Conservation (phyloP, 2,888 invertebrate species). For the Bruchidius siliquastri region DNA sequence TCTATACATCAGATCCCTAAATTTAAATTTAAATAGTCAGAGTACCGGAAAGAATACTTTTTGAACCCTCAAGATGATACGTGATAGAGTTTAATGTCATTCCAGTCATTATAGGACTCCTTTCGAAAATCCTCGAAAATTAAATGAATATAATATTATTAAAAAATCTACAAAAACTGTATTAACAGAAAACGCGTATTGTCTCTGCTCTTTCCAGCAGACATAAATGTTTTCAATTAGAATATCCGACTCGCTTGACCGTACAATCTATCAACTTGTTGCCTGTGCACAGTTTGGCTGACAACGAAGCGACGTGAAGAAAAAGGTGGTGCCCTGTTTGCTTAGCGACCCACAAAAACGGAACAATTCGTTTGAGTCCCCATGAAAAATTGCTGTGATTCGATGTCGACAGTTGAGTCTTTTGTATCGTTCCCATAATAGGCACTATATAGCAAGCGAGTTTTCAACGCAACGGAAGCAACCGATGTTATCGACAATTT, state of each 20-base stretch:
- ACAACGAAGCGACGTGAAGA: neutral
- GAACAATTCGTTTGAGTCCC: neutral
- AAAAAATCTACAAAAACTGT: too few species aligned
- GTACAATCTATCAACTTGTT: neutral
- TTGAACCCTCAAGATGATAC: neutral
- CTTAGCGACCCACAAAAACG: neutral
- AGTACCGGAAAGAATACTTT: neutral
- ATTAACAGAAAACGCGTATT: neutral
- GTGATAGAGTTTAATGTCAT: neutral
- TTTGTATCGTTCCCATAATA: neutral
- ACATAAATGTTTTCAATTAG: neutral
- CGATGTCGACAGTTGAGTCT: neutral
- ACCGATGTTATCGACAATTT: too few species aligned
- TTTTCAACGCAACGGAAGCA: too few species aligned
- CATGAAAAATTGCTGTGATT: neutral
- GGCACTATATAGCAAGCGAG: neutral
- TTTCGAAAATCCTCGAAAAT: too few species aligned
- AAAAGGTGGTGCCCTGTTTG: neutral
- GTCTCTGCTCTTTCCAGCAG: neutral
- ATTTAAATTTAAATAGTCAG: neutral
- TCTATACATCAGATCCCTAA: neutral
- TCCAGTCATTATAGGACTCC: neutral
- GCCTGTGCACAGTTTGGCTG: neutral
- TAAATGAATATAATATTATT: too few species aligned
- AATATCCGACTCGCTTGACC: neutral